Evolutionary conservation across 2,797 vertebrate species (phyloP).

Genomic region (Rhinatrema bivittatum): DNA sequence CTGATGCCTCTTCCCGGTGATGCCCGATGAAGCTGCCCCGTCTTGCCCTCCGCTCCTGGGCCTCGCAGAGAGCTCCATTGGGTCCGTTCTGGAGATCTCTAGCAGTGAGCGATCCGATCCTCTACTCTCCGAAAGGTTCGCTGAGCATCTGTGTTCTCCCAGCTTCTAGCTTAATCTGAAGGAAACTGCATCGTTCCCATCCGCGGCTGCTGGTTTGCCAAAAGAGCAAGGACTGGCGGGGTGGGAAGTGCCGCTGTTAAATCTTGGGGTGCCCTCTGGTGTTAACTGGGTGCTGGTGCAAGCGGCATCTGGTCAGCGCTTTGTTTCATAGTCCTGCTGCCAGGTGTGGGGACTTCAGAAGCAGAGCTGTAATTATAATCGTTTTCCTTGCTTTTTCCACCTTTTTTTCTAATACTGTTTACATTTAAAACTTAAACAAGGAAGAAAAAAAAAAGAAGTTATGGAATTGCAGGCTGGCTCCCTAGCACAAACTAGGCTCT

Average conservation of each 20-base stretch:
- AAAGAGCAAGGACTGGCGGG: background rate
- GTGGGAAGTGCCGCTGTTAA: background rate
- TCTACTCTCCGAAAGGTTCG: background rate
- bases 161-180: background rate
- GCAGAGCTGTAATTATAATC: too few species aligned
- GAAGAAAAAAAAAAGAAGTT: too few species aligned
- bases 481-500: too few species aligned
- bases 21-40: background rate
- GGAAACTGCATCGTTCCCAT: slow-evolving; percentile 3
- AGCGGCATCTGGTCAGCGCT: background rate
- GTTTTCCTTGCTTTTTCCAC: too few species aligned
- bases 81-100: too few species aligned
- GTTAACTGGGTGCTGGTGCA: background rate
- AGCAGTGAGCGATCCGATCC: background rate
- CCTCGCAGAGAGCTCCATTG: too few species aligned
- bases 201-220: background rate
- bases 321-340: too few species aligned
- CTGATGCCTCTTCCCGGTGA: background rate
- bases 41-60: background rate
- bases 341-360: too few species aligned
- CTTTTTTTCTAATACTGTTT: too few species aligned
- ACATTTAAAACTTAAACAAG: too few species aligned
- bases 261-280: slow-evolving; percentile 6
- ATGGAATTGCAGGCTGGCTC: too few species aligned
- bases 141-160: background rate